Conservation (phyloP, 2,888 invertebrate genomes). For the Bellardia pandia region DNA sequence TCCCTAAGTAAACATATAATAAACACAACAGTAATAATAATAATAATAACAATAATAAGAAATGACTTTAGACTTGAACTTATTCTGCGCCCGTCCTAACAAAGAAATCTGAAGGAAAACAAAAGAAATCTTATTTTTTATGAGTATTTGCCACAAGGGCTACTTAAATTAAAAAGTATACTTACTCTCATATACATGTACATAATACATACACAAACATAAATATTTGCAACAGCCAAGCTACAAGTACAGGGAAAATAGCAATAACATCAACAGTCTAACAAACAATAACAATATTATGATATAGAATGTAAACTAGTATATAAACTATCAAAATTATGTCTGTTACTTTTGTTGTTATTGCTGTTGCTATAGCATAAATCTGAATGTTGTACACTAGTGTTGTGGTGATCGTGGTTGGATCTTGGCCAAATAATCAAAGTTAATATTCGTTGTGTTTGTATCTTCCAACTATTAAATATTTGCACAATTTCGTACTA, state of each 20-base stretch:
- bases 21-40: conserved; percentile 55
- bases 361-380: not conserved
- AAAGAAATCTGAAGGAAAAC: conserved; percentile 2
- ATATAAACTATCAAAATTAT: not conserved
- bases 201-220: not conserved
- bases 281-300: not conserved
- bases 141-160: conserved; percentile 68
- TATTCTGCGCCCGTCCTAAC: not conserved
- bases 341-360: not conserved
- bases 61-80: conserved; percentile 58
- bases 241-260: not conserved
- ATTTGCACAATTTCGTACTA: no score
- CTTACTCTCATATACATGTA: not conserved
- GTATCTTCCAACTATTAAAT: no score
- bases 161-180: conserved; percentile 57
- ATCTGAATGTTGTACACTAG: not conserved
- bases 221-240: conserved; percentile 5
- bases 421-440: not conserved
- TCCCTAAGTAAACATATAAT: conserved; percentile 61
- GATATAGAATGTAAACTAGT: conserved; percentile 2
- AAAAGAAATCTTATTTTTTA: conserved; percentile 57
- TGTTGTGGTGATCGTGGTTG: not conserved
- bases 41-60: conserved; percentile 47
- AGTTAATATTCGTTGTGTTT: no score
- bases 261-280: not conserved